Base-by-base conservation (phyloP, 2,888 invertebrate genomes). In the Latrodectus hesperus region DNA sequence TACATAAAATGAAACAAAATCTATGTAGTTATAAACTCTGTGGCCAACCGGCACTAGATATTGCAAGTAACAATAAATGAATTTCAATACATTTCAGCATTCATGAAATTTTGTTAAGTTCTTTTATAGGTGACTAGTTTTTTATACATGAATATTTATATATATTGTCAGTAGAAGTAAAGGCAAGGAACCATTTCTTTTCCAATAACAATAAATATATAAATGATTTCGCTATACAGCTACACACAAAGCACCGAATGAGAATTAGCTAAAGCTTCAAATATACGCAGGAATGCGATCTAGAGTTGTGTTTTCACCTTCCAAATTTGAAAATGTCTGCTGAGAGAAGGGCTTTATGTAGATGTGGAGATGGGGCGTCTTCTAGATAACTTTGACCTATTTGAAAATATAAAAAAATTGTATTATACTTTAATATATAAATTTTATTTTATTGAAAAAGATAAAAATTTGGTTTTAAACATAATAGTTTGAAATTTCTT, bases 201-300 rank as follows among this genome's bases (percentile, higher is more conserved):
- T 67, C 70, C 60, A 75, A 72, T 87, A 73, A 87, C 81, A 87
- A 73, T 87, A 71, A 77, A 77, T 77, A 81, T 81, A 77, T 74
- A 77, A 81, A 81, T 81, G 79, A 76, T 72, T 88, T 26, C 53
- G 84, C 88, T 88, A 88, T 84, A 84, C 26, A 76, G 10, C 88
- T 88, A 88, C 88, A 88, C 88, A 88, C 75, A 88, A 88, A 88
- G 88, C 88, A 88, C 88, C 88, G 81, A 78, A 88, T 88, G 79
- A 88, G 83, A 79, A 74, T 83, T 80, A 84, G 83, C 88, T 88
- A 88, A 88, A 76, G 82, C 79, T 83, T 84, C 67, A 70, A 88
- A 84, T 79, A 84, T 75, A 84, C 80, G 83, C 83, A 84, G 88
- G 88, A 88, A 88, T 83, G 83, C 80, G 80, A 84, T 76, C 88